Evolutionary conservation across 2,113 vertebrate genomes (phyloP).

Genomic region (Corynorhinus townsendii): DNA sequence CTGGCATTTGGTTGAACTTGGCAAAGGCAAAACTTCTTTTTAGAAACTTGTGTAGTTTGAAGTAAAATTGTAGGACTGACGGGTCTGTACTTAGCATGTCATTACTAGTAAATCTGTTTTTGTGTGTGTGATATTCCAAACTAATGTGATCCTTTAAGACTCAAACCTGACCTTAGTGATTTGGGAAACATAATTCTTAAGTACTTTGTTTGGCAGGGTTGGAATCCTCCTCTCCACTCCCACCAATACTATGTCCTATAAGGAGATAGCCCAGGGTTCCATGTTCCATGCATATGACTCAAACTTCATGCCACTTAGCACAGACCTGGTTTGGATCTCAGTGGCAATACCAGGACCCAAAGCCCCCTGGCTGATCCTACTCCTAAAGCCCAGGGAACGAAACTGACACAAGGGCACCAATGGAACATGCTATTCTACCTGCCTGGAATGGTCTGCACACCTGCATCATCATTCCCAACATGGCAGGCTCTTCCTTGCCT

Average conservation of each 20-base stretch:
- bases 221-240: not conserved
- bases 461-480: not conserved
- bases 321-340: not conserved
- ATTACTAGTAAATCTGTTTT: not conserved
- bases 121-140: slow-evolving; percentile 16
- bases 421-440: not conserved
- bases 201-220: not conserved
- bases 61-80: not conserved
- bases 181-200: not conserved
- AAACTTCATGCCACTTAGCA: not conserved
- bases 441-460: not conserved
- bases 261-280: not conserved
- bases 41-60: slow-evolving; percentile 4
- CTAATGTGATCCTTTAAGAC: not conserved
- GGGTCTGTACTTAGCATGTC: not conserved
- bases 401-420: not conserved
- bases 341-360: not conserved
- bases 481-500: not conserved
- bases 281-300: not conserved
- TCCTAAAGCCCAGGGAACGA: not conserved
- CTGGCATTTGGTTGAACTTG: not conserved
- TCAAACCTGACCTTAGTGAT: not conserved
- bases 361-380: not conserved
- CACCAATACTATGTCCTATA: not conserved
- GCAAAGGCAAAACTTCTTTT: slow-evolving; percentile 29